Conservation (phyloP, 1,140 invertebrate genomes). For the Cyclargus thomasi region DNA sequence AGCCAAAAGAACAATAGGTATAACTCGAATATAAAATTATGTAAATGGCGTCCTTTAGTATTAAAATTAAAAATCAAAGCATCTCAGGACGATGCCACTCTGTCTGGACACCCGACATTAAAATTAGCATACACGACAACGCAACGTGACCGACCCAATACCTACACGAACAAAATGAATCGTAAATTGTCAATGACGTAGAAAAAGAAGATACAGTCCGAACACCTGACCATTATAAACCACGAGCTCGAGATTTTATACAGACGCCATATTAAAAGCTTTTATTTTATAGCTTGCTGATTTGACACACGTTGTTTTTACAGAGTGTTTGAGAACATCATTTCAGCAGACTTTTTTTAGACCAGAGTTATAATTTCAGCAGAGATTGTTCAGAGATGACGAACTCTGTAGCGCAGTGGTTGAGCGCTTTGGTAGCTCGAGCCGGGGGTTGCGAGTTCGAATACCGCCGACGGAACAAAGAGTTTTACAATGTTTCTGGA, state of each 20-base stretch:
- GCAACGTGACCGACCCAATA: slow-evolving; percentile 46
- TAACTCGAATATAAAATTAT: not conserved
- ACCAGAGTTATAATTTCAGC: too few relatives aligned
- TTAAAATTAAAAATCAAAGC: slow-evolving; percentile 9
- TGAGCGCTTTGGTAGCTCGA: too few relatives aligned
- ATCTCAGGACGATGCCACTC: slow-evolving; percentile 44
- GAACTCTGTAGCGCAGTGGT: too few relatives aligned
- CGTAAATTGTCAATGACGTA: slow-evolving; percentile 49
- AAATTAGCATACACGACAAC: slow-evolving; percentile 50
- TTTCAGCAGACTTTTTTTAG: too few relatives aligned
- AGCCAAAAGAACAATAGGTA: too few relatives aligned
- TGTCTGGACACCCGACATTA: slow-evolving; percentile 46
- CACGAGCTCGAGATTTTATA: slow-evolving; percentile 40
- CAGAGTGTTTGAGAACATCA: too few relatives aligned
- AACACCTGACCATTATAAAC: slow-evolving; percentile 46
- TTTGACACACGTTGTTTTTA: slow-evolving; percentile 20
- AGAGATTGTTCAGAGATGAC: too few relatives aligned
- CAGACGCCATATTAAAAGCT: slow-evolving; percentile 20
- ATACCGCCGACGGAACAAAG: too few relatives aligned
- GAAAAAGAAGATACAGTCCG: slow-evolving; percentile 40
- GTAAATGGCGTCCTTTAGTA: not conserved
- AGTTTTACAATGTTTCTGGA: too few relatives aligned
- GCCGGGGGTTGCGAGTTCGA: too few relatives aligned
- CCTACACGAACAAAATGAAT: slow-evolving; percentile 39
- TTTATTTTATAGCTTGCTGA: not conserved